Evolutionary conservation across 2,113 vertebrate species (phyloP).

Genomic region (Plectropomus leopardus): DNA sequence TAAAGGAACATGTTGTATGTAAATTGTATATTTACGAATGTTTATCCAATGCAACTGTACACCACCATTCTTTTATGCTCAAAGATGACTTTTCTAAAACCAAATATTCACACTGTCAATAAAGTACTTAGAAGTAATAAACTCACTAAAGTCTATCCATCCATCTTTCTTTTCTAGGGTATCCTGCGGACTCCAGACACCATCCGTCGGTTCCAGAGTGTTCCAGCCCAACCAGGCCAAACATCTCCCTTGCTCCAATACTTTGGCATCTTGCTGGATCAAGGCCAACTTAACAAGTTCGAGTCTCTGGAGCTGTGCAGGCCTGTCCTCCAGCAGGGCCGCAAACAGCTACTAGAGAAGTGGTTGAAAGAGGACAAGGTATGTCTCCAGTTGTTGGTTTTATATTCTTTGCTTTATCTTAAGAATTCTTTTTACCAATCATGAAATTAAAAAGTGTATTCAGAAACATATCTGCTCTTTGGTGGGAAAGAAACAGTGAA

Average conservation of each 20-base stretch:
- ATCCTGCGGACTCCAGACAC: constrained; percentile 98
- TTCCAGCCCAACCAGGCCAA: constrained; percentile 96
- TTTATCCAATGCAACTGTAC: background rate
- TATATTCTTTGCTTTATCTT: background rate
- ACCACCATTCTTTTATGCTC: background rate
- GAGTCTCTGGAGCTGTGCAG: constrained; percentile 97
- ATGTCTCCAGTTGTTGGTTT: background rate
- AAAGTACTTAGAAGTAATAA: too few species aligned
- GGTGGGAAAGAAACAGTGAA: background rate
- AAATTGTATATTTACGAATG: background rate
- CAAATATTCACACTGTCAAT: background rate
- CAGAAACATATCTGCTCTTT: background rate
- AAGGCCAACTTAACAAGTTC: constrained; percentile 98
- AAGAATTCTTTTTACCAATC: background rate
- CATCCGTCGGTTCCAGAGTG: constrained; percentile 97
- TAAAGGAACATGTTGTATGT: too few species aligned
- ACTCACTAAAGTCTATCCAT: too few species aligned
- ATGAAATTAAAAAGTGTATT: too few species aligned
- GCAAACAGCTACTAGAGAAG: constrained; percentile 97
- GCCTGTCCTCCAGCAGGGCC: constrained; percentile 97
- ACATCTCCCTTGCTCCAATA: constrained; percentile 97
- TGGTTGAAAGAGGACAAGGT: constrained; percentile 99
- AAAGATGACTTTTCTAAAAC: background rate
- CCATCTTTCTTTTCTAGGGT: constrained; percentile 82
- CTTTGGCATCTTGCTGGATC: constrained; percentile 97